Conservation (phyloP, 2,888 invertebrate genomes). For the Invenusta paracnida region DNA sequence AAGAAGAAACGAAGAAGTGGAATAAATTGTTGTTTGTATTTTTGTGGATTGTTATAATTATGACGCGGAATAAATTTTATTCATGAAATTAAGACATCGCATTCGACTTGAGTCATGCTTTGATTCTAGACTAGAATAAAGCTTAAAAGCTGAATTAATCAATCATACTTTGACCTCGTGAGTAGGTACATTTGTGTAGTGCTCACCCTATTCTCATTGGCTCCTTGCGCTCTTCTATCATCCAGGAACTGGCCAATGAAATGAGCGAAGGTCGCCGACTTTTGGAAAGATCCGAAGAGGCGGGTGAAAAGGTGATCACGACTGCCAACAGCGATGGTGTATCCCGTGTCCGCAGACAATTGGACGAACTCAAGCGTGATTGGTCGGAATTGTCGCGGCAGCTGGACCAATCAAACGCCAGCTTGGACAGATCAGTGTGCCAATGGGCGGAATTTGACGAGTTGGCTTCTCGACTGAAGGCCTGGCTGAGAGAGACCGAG, state of each 20-base stretch:
- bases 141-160: too few relatives aligned
- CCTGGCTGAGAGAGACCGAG: not conserved
- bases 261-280: not conserved
- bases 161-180: too few relatives aligned
- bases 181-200: too few relatives aligned
- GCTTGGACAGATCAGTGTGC: not conserved
- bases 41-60: too few relatives aligned
- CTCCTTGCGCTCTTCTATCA: not conserved
- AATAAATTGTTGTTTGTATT: too few relatives aligned
- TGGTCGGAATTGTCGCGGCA: not conserved
- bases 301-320: not conserved
- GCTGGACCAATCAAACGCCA: not conserved
- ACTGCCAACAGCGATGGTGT: not conserved
- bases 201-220: too few relatives aligned
- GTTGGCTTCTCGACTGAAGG: not conserved
- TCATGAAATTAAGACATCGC: too few relatives aligned
- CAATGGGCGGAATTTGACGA: conserved; percentile 13
- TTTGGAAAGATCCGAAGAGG: not conserved
- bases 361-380: not conserved
- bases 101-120: too few relatives aligned
- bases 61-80: too few relatives aligned
- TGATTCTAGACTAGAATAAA: too few relatives aligned
- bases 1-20: too few relatives aligned
- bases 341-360: not conserved
- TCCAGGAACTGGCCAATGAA: not conserved